Conservation (phyloP, 92 coral and sea anemone genomes). For the Nematostella vectensis region DNA sequence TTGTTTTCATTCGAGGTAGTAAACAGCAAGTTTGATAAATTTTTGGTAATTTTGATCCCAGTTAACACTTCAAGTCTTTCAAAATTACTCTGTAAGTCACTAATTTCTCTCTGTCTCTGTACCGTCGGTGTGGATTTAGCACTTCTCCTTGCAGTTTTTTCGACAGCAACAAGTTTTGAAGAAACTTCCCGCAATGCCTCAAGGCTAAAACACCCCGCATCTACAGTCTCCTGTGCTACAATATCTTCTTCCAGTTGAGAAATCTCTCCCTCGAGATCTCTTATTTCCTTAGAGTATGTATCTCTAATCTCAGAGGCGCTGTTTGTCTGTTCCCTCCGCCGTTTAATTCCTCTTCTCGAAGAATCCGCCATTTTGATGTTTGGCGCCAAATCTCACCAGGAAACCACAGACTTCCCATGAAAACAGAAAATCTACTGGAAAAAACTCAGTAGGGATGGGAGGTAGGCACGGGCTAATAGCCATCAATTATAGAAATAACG, state of each 20-base stretch:
- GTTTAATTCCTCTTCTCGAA: slow-evolving; percentile 1
- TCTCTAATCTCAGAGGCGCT: slow-evolving; percentile 25
- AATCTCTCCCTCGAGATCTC: slow-evolving; percentile 50
- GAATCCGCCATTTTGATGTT: slow-evolving; percentile 60
- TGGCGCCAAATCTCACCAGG: slow-evolving; percentile 29
- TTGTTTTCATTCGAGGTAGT: neutral
- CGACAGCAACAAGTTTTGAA: slow-evolving; percentile 13
- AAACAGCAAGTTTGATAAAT: slow-evolving; percentile 23
- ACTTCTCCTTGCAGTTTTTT: too few species aligned
- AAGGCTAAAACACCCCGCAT: slow-evolving; percentile 16
- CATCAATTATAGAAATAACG: too few species aligned
- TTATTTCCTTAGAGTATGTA: slow-evolving; percentile 44
- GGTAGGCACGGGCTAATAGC: neutral
- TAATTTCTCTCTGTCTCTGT: slow-evolving; percentile 27
- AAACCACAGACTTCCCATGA: slow-evolving; percentile 8
- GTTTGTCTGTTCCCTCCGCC: slow-evolving; percentile 28
- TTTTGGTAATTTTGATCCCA: slow-evolving; percentile 41
- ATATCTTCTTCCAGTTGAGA: slow-evolving; percentile 44
- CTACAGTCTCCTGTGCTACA: slow-evolving; percentile 35
- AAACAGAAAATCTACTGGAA: neutral
- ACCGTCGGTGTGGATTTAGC: neutral
- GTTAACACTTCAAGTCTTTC: slow-evolving; percentile 45
- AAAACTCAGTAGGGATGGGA: neutral
- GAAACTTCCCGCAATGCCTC: slow-evolving; percentile 32
- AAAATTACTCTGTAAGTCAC: slow-evolving; percentile 17